These are phyloP conservation scores for Holocentrus rufus DNA, from an alignment of 2,797 vertebrate species.

Conservation along the genomic window DNA sequence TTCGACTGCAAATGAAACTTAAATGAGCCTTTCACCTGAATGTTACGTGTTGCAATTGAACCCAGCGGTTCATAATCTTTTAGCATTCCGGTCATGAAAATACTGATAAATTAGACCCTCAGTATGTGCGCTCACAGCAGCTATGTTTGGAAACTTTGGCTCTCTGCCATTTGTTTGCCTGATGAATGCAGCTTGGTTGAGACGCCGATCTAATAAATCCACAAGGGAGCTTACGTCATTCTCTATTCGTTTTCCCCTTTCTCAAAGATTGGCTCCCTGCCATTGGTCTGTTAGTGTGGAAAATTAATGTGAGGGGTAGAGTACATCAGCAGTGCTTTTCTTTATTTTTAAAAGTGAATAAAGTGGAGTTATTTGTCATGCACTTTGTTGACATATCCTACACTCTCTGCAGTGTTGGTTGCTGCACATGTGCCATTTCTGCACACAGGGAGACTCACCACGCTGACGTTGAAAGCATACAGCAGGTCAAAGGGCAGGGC, in stretches of 20 bases:
- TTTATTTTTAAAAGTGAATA: background rate
- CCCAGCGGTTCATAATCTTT: background rate
- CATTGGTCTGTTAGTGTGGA: background rate
- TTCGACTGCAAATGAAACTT: background rate
- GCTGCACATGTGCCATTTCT: background rate
- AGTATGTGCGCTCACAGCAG: slow-evolving; percentile 10
- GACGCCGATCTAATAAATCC: slow-evolving; percentile 40
- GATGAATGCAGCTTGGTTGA: slow-evolving; percentile 32
- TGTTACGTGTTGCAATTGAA: background rate
- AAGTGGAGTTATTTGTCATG: background rate
- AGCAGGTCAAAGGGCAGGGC: slow-evolving; percentile 97
- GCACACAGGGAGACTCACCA: slow-evolving; percentile 77
- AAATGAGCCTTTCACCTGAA: slow-evolving; percentile 7
- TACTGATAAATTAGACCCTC: slow-evolving; percentile 20
- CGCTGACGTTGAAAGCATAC: slow-evolving; percentile 96
- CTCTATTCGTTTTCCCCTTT: slow-evolving; percentile 4
- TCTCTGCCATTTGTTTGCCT: slow-evolving; percentile 33
- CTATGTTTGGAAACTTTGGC: slow-evolving; percentile 10
- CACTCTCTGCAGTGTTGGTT: slow-evolving; percentile 7
- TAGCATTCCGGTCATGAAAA: slow-evolving; percentile 2
- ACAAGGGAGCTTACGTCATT: slow-evolving; percentile 26
- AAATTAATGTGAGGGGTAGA: slow-evolving; percentile 16
- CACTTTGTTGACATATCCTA: background rate
- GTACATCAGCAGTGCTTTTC: background rate
- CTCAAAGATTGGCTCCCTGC: slow-evolving; percentile 16